Percentiles rank a stretch among this genome's conserved stretches.
Conservation (phyloP, 2,797 vertebrate genomes). For the Xenopus petersii region DNA sequence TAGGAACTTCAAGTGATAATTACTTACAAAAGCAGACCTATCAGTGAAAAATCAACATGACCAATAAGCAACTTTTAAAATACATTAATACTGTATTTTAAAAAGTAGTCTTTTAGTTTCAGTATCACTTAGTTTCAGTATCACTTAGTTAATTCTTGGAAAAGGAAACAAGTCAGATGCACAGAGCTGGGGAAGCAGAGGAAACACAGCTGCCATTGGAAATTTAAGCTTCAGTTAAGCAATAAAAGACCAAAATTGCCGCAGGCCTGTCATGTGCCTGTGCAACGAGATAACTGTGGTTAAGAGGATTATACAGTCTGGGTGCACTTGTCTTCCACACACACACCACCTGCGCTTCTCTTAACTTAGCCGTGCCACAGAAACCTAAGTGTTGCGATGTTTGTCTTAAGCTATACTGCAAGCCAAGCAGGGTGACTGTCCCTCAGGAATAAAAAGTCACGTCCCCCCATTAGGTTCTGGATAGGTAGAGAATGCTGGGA, state of each 20-base stretch:
- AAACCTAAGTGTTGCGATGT: constrained; percentile 64
- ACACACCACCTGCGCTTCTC: constrained; percentile 45
- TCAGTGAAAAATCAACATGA: no score
- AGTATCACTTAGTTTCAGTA: no score
- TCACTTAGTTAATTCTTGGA: no score
- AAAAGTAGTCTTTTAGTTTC: no score
- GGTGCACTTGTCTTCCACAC: neutral
- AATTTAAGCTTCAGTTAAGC: constrained; percentile 7
- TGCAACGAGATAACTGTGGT: neutral
- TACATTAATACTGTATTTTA: no score
- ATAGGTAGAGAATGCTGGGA: neutral
- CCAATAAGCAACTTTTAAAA: no score
- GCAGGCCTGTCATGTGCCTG: constrained; percentile 21
- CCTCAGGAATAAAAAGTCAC: neutral
- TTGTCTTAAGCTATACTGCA: constrained; percentile 56
- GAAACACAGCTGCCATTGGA: constrained; percentile 14
- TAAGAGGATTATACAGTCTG: constrained; percentile 28
- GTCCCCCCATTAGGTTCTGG: neutral
- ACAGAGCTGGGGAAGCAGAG: neutral
- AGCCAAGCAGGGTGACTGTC: constrained; percentile 45
- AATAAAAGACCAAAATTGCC: constrained; percentile 5
- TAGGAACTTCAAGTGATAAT: no score
- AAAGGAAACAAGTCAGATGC: no score
- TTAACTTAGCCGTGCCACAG: constrained; percentile 56
- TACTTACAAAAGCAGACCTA: no score